Evolutionary conservation across 2,888 invertebrate species (phyloP), one percentile per base, ranked within the genome.

Genomic region (Ramazzottius varieornatus): DNA sequence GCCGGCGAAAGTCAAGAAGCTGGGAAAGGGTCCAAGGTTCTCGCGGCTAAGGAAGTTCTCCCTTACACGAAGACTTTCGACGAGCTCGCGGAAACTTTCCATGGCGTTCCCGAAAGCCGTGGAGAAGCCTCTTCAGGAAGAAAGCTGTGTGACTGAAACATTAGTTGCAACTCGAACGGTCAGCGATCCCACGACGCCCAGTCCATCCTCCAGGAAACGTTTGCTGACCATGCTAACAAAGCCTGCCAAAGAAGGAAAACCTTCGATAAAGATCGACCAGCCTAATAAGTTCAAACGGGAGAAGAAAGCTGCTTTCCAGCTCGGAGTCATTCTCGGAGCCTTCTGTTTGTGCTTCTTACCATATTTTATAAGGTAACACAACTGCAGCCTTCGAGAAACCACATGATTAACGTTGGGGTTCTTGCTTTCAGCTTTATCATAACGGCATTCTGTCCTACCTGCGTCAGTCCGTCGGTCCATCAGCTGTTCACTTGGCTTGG

Each of bases 321-420:
- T 81, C 2, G 81, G 81, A 0, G 80, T 81, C 20, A 81, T 81
- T 65, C 79, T 81, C 72, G 80, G 80, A 32, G 81, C 80, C 1
- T 81, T 82, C 70, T 77, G 81, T 1, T 71, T 80, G 65, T 81
- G 81, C 70, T 81, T 81, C 77, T 73, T 81, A 33, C 81, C 81
- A n/a, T 81, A 82, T 72, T 81, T 81, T 71, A 76, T 79, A n/a
- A n/a, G n/a, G n/a, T n/a, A n/a, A n/a, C n/a, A n/a, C n/a, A n/a
- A n/a, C n/a, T n/a, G n/a, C n/a, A n/a, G n/a, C n/a, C n/a, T n/a
- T n/a, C n/a, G n/a, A n/a, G n/a, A n/a, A n/a, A n/a, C n/a, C n/a
- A n/a, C n/a, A n/a, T n/a, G n/a, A n/a, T n/a, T n/a, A n/a, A n/a
- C n/a, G n/a, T n/a, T n/a, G n/a, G n/a, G n/a, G n/a, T n/a, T n/a